phyloP scores from a whole-genome alignment of 2,797 vertebrate species.

The Argya squamiceps region DNA sequence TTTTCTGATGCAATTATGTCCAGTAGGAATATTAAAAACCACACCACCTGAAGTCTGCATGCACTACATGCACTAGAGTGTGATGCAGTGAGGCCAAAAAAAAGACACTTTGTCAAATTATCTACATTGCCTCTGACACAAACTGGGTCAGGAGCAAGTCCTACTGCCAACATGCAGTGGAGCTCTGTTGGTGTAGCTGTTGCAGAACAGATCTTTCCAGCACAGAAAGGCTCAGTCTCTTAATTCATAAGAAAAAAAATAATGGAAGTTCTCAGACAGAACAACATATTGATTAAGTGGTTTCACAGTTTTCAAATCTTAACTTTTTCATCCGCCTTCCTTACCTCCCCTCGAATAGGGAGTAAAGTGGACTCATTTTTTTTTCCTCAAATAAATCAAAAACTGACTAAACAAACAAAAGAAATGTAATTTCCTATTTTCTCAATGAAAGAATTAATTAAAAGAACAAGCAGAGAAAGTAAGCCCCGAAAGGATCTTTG shows the following conservation, averaged over 20 bases:
- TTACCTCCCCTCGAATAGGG: neutral
- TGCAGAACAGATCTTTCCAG: neutral
- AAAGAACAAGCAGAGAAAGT: neutral
- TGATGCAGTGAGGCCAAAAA: neutral
- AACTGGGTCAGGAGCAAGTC: neutral
- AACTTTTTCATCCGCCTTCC: neutral
- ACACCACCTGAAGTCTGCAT: neutral
- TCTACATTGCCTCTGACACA: neutral
- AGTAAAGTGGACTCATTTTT: neutral
- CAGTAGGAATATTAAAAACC: neutral
- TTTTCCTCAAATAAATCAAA: neutral
- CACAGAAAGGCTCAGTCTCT: neutral
- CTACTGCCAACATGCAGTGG: neutral
- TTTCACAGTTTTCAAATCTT: neutral
- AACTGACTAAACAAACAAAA: neutral
- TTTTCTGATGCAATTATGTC: neutral
- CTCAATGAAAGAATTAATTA: neutral
- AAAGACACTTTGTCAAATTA: neutral
- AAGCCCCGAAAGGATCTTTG: neutral
- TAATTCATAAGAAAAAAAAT: neutral
- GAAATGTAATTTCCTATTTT: neutral
- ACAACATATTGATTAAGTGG: neutral
- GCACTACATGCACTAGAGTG: neutral
- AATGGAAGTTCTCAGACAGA: neutral
- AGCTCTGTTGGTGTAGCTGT: neutral